These are phyloP conservation scores for Protaetia brevitarsis DNA, from an alignment of 1,140 invertebrate species.

Conservation along the genomic window DNA sequence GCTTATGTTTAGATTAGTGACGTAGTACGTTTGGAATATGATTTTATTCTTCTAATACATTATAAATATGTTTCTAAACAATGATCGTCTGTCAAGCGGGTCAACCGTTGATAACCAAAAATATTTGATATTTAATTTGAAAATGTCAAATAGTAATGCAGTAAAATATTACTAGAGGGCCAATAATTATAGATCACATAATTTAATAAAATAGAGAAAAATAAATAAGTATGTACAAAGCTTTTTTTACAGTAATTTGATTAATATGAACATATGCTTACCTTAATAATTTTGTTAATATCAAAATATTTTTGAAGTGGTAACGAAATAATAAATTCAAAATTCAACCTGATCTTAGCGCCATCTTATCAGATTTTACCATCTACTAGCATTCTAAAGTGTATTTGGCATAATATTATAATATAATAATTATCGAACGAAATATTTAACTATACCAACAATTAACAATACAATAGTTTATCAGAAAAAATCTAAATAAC, in stretches of 20 bases:
- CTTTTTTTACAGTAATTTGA: background rate
- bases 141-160: background rate
- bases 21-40: background rate
- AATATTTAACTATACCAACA: too few relatives aligned
- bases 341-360: too few relatives aligned
- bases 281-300: background rate
- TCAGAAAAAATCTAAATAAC: too few relatives aligned
- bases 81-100: too few relatives aligned
- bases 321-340: background rate
- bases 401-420: too few relatives aligned
- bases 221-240: too few relatives aligned
- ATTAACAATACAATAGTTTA: too few relatives aligned
- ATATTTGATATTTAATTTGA: background rate
- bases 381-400: too few relatives aligned
- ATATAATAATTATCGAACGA: too few relatives aligned
- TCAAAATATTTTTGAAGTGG: background rate
- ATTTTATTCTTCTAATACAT: background rate
- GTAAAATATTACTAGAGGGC: background rate
- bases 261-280: background rate
- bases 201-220: too few relatives aligned
- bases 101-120: background rate
- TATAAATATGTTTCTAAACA: background rate
- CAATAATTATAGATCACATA: background rate
- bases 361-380: too few relatives aligned
- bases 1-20: background rate